These are phyloP conservation scores for Prochilodus magdalenae DNA, from an alignment of 2,113 vertebrate species.

Conservation along the genomic window DNA sequence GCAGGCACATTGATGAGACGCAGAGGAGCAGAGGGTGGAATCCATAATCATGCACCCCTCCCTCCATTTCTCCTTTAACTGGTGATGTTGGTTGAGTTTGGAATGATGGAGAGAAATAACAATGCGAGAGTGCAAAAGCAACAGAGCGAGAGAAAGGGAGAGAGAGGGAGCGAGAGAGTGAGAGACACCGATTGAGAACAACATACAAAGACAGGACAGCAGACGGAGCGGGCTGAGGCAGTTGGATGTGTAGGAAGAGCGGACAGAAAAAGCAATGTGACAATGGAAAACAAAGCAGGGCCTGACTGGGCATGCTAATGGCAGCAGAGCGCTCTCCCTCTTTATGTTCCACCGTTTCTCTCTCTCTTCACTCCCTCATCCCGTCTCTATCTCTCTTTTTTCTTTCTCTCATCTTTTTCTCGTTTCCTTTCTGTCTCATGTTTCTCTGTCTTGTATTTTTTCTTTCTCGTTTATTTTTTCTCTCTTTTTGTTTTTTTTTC, in stretches of 20 bases:
- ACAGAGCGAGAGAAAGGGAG: not conserved
- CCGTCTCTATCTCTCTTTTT: not conserved
- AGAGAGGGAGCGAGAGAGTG: not conserved
- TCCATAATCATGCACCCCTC: constrained; percentile 36
- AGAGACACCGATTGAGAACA: not conserved
- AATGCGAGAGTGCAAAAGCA: not conserved
- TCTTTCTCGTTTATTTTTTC: not conserved
- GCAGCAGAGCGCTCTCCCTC: not conserved
- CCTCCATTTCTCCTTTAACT: not conserved
- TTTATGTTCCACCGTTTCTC: not conserved
- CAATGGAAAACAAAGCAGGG: constrained; percentile 18
- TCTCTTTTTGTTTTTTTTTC: not conserved
- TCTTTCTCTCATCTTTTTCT: not conserved
- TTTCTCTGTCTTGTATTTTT: constrained; percentile 14
- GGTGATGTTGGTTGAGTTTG: not conserved
- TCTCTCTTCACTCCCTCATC: constrained; percentile 26
- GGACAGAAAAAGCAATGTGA: not conserved
- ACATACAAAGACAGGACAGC: too few relatives aligned
- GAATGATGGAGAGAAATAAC: not conserved
- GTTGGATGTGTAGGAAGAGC: constrained; percentile 8
- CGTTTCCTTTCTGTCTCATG: not conserved
- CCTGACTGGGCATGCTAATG: constrained; percentile 44
- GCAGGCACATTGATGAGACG: constrained; percentile 48
- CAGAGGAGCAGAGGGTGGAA: constrained; percentile 47
- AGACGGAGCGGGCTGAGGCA: constrained; percentile 13